phyloP scores from a whole-genome alignment of 2,888 invertebrate species.

The Acrobasis consociella region DNA sequence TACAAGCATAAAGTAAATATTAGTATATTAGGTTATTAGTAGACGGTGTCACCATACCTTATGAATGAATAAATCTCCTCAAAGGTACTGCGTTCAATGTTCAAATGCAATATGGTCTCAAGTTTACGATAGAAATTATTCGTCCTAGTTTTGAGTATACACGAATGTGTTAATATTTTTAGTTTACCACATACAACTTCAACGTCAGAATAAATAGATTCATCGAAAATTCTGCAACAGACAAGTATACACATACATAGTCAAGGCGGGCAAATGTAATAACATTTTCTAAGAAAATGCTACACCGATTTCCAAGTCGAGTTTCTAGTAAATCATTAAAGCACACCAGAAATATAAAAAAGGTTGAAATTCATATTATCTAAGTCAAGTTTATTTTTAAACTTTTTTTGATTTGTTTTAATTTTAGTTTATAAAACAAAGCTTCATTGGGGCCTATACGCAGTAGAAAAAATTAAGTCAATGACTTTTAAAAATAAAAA shows the following conservation, averaged over 20 bases:
- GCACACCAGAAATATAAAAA: too few relatives aligned
- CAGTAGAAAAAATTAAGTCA: too few relatives aligned
- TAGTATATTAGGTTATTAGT: conserved; percentile 7
- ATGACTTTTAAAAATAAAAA: too few relatives aligned
- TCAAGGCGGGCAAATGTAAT: background rate
- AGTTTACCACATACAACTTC: conserved; percentile 83
- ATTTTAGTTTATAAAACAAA: too few relatives aligned
- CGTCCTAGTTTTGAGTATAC: conserved; percentile 83
- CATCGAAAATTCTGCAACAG: conserved; percentile 83
- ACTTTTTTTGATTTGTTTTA: too few relatives aligned
- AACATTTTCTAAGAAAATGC: background rate
- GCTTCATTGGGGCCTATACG: too few relatives aligned
- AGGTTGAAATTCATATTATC: too few relatives aligned
- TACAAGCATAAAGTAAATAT: too few relatives aligned
- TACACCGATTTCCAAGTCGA: too few relatives aligned
- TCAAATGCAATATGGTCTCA: conserved; percentile 76
- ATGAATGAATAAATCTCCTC: conserved; percentile 80
- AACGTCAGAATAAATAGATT: conserved; percentile 83
- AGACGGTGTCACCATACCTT: conserved; percentile 52
- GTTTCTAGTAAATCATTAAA: too few relatives aligned
- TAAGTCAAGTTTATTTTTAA: too few relatives aligned
- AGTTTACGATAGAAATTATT: conserved; percentile 82
- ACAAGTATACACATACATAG: conserved; percentile 21
- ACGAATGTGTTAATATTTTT: conserved; percentile 83
- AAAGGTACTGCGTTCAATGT: conserved; percentile 76